Evolutionary conservation across 2,113 vertebrate genomes (phyloP).

Genomic region (Sula dactylatra): DNA sequence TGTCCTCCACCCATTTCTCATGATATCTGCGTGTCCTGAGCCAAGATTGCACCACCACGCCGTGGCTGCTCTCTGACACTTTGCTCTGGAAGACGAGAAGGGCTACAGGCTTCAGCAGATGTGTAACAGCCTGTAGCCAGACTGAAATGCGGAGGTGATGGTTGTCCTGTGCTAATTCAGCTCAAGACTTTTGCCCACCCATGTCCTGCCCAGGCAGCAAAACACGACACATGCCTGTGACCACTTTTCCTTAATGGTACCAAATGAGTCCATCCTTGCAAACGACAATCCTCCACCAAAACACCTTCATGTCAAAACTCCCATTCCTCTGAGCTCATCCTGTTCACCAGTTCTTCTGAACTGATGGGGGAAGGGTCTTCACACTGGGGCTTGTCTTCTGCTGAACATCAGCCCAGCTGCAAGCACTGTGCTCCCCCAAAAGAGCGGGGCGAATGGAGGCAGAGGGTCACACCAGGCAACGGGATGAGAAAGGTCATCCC

Average conservation of each 20-base stretch:
- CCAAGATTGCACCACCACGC: background rate
- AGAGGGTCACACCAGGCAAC: background rate
- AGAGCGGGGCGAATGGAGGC: background rate
- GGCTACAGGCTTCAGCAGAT: background rate
- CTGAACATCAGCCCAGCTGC: background rate
- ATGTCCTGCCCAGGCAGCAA: background rate
- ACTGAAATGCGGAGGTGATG: background rate
- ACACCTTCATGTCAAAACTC: background rate
- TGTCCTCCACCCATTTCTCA: rapidly evolving
- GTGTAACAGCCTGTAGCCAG: background rate
- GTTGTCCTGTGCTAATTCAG: background rate
- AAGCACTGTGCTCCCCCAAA: background rate
- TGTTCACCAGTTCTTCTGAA: background rate
- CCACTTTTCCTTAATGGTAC: background rate
- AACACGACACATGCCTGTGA: rapidly evolving
- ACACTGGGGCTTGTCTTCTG: rapidly evolving
- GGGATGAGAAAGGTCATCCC: background rate
- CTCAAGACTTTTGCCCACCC: background rate
- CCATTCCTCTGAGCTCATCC: rapidly evolving
- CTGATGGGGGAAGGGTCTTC: background rate
- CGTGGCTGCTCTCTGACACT: background rate
- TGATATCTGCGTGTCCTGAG: background rate
- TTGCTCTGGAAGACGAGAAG: rapidly evolving
- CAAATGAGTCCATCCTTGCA: background rate
- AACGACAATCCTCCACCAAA: background rate